Base-by-base conservation (phyloP, 2,888 invertebrate species). In the Graphium colonna region DNA sequence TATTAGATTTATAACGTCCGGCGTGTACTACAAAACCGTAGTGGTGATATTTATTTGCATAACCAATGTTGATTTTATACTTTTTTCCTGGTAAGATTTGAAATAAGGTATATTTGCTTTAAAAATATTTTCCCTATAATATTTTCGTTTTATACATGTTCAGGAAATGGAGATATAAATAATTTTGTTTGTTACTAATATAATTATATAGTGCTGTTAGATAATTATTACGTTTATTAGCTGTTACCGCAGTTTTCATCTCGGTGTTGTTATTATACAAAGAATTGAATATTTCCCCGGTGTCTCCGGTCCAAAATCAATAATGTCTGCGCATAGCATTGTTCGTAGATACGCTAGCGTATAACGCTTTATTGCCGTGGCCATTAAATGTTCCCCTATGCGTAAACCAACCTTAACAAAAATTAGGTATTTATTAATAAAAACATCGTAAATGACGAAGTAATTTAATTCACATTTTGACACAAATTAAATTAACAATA, bases 241-340 rank as follows among this genome's bases (percentile, higher is more conserved):
- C 43, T 13, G 18, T n/a, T 39, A 49, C 39, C 15, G 43, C 38
- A 53, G 31, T 39, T 7, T 3, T 31, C 17, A 43, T 28, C 7
- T 8, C 31, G 31, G 44, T 40, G 40, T 39, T 49, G 31, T 40
- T 33, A 26, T 54, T 44, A 40, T 45, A 36, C 21, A 12, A 33
- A 17, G 1, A 50, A 21, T 44, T 50, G 45, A 44, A 13, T 50
- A 40, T 45, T 33, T 45, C 21, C 38, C 50, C 45, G 45, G 50
- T 50, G 41, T 21, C 38, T 49, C 41, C 40, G 15, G 36, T 50
- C 36, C 44, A 50, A 55, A 51, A 55, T 55, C 54, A 50, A 55
- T 55, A 55, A 55, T 55, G 54, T 55, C 54, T 55, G 54, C 54
- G 54, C 54, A 55, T 55, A 55, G 54, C 54, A 55, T 55, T 55